These are phyloP conservation scores for Poecile montanus DNA, from an alignment of 2,797 vertebrate species.

Conservation along the genomic window DNA sequence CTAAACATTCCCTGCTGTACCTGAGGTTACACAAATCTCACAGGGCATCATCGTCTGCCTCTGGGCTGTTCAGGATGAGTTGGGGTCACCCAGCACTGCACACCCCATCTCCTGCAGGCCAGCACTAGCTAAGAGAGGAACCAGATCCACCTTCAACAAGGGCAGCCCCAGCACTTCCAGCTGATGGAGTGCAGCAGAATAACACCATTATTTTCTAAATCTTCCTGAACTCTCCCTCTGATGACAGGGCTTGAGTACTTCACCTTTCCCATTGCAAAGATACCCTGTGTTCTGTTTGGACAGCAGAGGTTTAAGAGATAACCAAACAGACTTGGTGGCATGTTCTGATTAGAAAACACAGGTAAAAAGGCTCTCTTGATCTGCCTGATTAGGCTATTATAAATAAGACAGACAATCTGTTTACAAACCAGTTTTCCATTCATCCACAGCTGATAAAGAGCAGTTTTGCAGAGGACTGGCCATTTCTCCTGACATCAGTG, in stretches of 20 bases:
- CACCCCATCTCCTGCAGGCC: neutral
- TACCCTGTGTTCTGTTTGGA: neutral
- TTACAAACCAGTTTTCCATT: neutral
- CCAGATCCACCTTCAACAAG: neutral
- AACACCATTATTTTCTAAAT: neutral
- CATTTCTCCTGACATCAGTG: neutral
- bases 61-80: neutral
- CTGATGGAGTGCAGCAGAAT: neutral
- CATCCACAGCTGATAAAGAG: neutral
- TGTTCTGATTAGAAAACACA: constrained; percentile 62
- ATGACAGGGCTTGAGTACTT: constrained; percentile 1
- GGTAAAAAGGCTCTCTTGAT: constrained; percentile 47
- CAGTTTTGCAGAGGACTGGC: neutral
- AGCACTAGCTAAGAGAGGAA: neutral
- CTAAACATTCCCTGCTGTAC: neutral
- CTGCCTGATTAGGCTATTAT: constrained; percentile 34
- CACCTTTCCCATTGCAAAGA: constrained; percentile 38
- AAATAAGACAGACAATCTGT: neutral
- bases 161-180: neutral
- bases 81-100: neutral
- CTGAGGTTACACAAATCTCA: neutral
- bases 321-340: constrained; percentile 62
- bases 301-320: constrained; percentile 47
- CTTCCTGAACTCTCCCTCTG: neutral
- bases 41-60: neutral